These are phyloP conservation scores for Drosophila antonietae DNA, from an alignment of 2,888 invertebrate genomes.

Conservation along the genomic window DNA sequence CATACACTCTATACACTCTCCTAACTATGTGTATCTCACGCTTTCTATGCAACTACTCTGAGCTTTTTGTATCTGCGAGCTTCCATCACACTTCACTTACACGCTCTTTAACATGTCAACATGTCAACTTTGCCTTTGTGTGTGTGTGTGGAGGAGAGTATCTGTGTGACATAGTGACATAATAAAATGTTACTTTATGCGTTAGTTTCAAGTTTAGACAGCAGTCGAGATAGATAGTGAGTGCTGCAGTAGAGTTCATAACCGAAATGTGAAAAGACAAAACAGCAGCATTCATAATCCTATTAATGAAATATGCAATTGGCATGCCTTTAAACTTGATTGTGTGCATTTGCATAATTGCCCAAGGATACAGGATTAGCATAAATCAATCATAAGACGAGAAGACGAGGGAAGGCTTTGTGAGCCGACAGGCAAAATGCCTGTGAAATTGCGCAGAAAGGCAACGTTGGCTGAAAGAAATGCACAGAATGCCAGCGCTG, in stretches of 20 bases:
- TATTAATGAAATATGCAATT: constrained; percentile 56
- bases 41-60: constrained; percentile 27
- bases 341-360: constrained; percentile 65
- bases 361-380: constrained; percentile 54
- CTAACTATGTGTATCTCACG: constrained; percentile 38
- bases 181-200: constrained; percentile 72
- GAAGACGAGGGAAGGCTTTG: neutral
- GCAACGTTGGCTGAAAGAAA: constrained; percentile 8
- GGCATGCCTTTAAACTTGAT: constrained; percentile 27
- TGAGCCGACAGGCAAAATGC: constrained; percentile 32
- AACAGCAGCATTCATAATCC: constrained; percentile 27
- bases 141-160: neutral
- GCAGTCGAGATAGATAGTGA: constrained; percentile 11
- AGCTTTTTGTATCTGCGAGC: constrained; percentile 52
- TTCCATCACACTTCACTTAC: constrained; percentile 77
- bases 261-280: constrained; percentile 12
- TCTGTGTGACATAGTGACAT: constrained; percentile 75
- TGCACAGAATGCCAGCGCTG: constrained; percentile 10
- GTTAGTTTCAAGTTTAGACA: constrained; percentile 29
- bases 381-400: constrained; percentile 67
- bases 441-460: constrained; percentile 42
- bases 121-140: constrained; percentile 50
- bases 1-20: constrained; percentile 14
- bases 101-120: constrained; percentile 78
- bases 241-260: constrained; percentile 10